A percentile compares a stretch with the other conserved stretches of the same genome.
Evolutionary conservation across 2,888 invertebrate species (phyloP).

Genomic region (Agrochola lota): DNA sequence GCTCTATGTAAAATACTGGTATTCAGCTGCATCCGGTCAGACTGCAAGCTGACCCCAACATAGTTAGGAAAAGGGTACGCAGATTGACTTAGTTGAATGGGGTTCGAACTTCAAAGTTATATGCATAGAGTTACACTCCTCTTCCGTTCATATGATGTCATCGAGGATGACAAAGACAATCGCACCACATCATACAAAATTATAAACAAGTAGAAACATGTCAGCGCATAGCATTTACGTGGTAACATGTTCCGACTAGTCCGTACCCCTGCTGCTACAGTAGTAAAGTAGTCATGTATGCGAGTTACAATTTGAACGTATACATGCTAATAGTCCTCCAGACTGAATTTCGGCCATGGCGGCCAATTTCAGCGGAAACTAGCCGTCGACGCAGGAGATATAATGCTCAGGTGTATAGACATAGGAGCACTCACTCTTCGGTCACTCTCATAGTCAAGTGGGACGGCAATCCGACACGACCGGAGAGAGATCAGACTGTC

Average conservation of each 20-base stretch:
- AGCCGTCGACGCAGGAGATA: too few relatives aligned
- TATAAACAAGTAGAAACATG: background rate
- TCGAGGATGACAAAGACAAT: background rate
- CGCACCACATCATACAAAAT: background rate
- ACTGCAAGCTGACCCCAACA: background rate
- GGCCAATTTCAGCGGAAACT: background rate
- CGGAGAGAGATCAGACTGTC: background rate
- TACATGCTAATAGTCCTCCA: background rate
- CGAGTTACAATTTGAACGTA: background rate
- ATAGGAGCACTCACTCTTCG: too few relatives aligned
- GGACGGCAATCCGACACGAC: background rate
- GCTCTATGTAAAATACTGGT: background rate
- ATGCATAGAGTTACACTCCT: background rate
- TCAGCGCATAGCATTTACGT: background rate
- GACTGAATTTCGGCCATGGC: background rate
- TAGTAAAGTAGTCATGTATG: background rate
- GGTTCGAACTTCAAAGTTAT: background rate
- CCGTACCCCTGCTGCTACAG: background rate
- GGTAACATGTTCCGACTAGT: background rate
- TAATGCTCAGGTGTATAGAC: too few relatives aligned
- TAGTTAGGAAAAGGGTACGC: background rate
- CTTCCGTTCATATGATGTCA: background rate
- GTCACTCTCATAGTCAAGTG: background rate
- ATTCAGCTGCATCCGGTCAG: background rate
- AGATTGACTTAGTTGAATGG: background rate